phyloP scores from a whole-genome alignment of 2,888 invertebrate species.

The Cistogaster globosa region DNA sequence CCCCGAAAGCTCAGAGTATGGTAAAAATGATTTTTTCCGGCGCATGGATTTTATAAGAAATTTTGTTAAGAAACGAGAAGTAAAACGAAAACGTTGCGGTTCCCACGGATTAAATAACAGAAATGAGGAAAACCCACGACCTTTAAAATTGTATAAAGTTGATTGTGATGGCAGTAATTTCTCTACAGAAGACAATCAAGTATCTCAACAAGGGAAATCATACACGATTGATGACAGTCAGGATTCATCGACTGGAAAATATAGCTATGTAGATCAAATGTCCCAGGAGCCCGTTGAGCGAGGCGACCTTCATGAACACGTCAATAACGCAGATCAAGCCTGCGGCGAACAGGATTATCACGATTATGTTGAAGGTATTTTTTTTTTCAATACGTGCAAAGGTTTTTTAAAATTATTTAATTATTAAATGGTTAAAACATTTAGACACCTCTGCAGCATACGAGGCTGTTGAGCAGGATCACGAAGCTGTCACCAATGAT shows the following conservation, averaged over 20 bases:
- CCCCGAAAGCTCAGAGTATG: conserved; percentile 76
- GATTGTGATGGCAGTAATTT: conserved; percentile 45
- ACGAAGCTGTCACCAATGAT: neutral
- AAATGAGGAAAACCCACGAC: neutral
- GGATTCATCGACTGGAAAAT: conserved; percentile 27
- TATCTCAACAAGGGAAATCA: neutral
- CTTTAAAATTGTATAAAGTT: conserved; percentile 42
- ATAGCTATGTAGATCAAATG: conserved; percentile 44
- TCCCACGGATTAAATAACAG: neutral
- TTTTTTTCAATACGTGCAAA: neutral
- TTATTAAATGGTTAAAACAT: neutral
- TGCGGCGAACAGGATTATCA: conserved; percentile 62
- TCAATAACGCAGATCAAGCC: conserved; percentile 3
- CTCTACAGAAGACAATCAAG: conserved; percentile 62
- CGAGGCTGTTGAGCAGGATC: conserved; percentile 61
- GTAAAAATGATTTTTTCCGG: conserved; percentile 78
- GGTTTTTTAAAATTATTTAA: neutral
- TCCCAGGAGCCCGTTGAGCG: conserved; percentile 24
- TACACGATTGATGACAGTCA: conserved; percentile 49
- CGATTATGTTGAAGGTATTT: conserved; percentile 72
- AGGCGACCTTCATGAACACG: neutral
- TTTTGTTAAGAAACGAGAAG: conserved; percentile 78
- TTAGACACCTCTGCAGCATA: conserved; percentile 63
- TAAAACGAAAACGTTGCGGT: conserved; percentile 42
- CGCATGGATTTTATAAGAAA: conserved; percentile 80